A percentile compares a stretch with the other conserved stretches of the same genome.
Evolutionary conservation across 2,797 vertebrate species (phyloP).

Genomic region (Characodon lateralis): DNA sequence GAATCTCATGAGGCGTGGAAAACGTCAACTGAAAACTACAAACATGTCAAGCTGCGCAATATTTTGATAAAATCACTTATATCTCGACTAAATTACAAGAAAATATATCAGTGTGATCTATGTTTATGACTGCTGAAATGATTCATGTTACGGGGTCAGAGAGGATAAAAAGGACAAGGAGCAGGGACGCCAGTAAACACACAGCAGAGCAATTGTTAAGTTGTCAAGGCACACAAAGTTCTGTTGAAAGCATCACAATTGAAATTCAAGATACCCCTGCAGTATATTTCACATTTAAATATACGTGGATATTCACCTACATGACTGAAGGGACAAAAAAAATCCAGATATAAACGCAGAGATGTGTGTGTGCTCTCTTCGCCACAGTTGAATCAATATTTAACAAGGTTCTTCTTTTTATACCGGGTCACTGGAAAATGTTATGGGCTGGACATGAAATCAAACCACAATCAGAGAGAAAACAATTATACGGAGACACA

Average conservation of each 20-base stretch:
- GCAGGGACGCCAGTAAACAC: conserved; percentile 72
- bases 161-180: conserved; percentile 49
- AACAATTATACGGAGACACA: conserved; percentile 54
- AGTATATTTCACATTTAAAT: conserved; percentile 82
- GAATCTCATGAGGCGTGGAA: conserved; percentile 79
- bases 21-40: conserved; percentile 53
- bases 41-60: conserved; percentile 70
- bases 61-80: conserved; percentile 50
- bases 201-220: conserved; percentile 71
- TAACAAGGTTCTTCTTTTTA: conserved; percentile 20
- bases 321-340: conserved; percentile 63
- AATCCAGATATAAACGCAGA: conserved; percentile 54
- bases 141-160: conserved; percentile 46
- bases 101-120: conserved; percentile 48
- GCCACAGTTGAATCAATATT: conserved; percentile 39
- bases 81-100: conserved; percentile 49
- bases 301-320: conserved; percentile 74
- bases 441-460: conserved; percentile 38
- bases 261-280: conserved; percentile 77
- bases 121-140: conserved; percentile 33
- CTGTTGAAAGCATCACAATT: conserved; percentile 79
- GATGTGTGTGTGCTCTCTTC: conserved; percentile 69
- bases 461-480: conserved; percentile 50
- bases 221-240: conserved; percentile 84
- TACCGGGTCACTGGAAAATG: conserved; percentile 41